Base-by-base conservation (phyloP, 2,113 vertebrate species). In the Colaptes auratus region DNA sequence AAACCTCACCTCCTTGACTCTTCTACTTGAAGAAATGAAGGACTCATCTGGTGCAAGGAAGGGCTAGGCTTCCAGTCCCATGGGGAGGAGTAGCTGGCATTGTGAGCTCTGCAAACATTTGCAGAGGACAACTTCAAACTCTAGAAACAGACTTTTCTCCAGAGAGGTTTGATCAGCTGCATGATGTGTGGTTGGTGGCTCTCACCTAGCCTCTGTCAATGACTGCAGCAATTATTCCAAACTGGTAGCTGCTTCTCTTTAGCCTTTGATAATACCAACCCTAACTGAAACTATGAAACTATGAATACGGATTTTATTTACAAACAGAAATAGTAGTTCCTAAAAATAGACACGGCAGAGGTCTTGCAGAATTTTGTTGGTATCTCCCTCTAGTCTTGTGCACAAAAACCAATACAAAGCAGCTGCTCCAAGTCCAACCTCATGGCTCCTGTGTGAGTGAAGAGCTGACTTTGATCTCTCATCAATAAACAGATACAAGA, bases 401-500 rank as follows among this genome's bases (percentile, higher is more conserved):
- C 27, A 48, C 39, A 72, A 56, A 56, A 70, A 73, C 31, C 59
- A 64, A 73, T 3, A 28, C 56, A 46, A 36, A 86, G n/a, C 55
- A 86, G 55, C 66, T 79, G 75, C 55, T 73, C 30, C 0, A 0
- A 59, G 46, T 82, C 56, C 79, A 77, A 0, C 33, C 82, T 90
- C 58, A 53, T 0, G 0, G 28, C 65, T 86, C 27, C 52, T 12
- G 15, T 15, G 36, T 46, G 44, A 92, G 33, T 25, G 73, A 80
- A 75, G 91, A 81, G 39, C 88, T 55, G 21, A 19, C 75, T 96
- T 93, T 92, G 90, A 95, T 95, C 72, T 86, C 48, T 89, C 81
- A 91, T 82, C 92, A 96, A 89, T 84, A 96, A 95, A 95, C 91
- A 97, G 92, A 95, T 39, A 85, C 6, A 80, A 78, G 87, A 84